Percentiles rank a stretch among this genome's conserved stretches.
Evolutionary conservation across 2,888 invertebrate genomes (phyloP).

Genomic region (Heliconius erato): DNA sequence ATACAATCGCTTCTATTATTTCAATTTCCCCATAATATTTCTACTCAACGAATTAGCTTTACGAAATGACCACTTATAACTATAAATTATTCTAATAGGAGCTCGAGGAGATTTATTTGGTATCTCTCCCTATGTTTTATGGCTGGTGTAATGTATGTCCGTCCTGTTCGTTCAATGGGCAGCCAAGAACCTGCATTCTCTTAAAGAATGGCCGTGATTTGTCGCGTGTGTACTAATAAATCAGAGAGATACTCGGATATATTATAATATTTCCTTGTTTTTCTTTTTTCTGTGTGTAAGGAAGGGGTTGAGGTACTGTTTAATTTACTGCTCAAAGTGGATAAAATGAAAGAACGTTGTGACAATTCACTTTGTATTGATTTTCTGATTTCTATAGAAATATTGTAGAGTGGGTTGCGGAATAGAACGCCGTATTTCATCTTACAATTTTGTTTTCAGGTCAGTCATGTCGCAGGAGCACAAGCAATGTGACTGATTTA

Average conservation of each 20-base stretch:
- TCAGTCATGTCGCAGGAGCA: too few relatives aligned
- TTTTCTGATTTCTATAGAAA: too few relatives aligned
- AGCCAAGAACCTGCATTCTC: conserved; percentile 12
- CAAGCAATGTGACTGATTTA: too few relatives aligned
- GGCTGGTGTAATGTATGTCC: background rate
- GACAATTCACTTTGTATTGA: too few relatives aligned
- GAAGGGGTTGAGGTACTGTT: background rate
- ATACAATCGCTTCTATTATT: background rate
- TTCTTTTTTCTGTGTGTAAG: background rate
- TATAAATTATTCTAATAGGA: conserved; percentile 23
- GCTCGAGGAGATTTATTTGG: conserved; percentile 8
- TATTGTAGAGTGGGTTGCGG: too few relatives aligned
- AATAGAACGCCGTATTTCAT: too few relatives aligned
- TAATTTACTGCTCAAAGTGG: too few relatives aligned
- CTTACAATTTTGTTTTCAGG: too few relatives aligned
- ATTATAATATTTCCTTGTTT: conserved; percentile 5
- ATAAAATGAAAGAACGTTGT: too few relatives aligned
- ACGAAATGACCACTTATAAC: conserved; percentile 20
- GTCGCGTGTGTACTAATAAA: conserved; percentile 3
- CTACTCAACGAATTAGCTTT: conserved; percentile 15
- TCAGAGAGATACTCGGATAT: background rate
- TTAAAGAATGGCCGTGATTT: conserved; percentile 5
- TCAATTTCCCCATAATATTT: background rate
- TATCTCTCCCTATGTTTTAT: conserved; percentile 16
- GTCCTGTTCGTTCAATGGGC: background rate